A percentile compares a stretch with the other conserved stretches of the same genome.
phyloP scores from a whole-genome alignment of 92 coral and sea anemone genomes.

The Siderastrea siderea region DNA sequence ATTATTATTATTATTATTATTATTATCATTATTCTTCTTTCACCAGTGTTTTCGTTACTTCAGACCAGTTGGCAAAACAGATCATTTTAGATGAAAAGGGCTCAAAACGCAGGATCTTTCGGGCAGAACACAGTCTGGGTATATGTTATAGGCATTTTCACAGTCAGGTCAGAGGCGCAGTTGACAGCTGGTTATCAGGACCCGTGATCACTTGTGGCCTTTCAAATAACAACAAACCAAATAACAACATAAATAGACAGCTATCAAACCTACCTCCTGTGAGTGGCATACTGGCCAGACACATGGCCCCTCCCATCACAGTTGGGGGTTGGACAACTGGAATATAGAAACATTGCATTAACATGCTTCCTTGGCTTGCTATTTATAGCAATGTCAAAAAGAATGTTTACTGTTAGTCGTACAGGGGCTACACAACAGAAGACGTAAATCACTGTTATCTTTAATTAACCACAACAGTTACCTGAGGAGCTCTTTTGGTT shows the following conservation, averaged over 20 bases:
- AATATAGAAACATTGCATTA: neutral
- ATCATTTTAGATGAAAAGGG: too few species aligned
- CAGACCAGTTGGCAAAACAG: too few species aligned
- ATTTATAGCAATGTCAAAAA: neutral
- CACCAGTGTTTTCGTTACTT: too few species aligned
- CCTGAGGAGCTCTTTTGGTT: conserved; percentile 54
- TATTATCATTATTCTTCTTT: too few species aligned
- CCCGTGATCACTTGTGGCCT: neutral
- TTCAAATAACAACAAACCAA: neutral
- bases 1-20: too few species aligned
- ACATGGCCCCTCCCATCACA: conserved; percentile 99
- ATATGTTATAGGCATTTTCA: too few species aligned
- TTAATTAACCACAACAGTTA: neutral
- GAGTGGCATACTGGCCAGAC: conserved; percentile 94
- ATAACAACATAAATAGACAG: neutral
- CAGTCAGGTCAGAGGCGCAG: too few species aligned
- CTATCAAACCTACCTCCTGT: conserved; percentile 83
- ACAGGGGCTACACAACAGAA: neutral
- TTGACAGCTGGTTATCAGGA: too few species aligned
- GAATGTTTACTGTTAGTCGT: neutral
- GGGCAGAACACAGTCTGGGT: too few species aligned
- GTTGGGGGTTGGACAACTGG: conserved; percentile 95
- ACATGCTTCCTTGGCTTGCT: neutral
- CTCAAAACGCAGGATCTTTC: too few species aligned
- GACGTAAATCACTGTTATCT: neutral